Evolutionary conservation across 2,888 invertebrate species (phyloP).

Genomic region (Drosophila mettleri): DNA sequence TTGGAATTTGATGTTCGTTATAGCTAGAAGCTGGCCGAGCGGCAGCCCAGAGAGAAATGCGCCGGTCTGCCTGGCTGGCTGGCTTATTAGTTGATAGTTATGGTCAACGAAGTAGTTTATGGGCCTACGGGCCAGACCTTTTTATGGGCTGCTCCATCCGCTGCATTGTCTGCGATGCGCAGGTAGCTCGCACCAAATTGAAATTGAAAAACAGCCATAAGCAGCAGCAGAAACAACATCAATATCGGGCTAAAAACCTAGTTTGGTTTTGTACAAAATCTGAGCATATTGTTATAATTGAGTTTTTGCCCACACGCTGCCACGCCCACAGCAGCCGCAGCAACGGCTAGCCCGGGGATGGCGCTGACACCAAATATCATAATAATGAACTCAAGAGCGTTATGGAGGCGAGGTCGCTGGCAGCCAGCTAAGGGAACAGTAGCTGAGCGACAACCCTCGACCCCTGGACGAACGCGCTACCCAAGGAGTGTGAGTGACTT

Average conservation of each 20-base stretch:
- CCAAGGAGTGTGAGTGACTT: constrained; percentile 82
- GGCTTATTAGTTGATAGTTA: constrained; percentile 76
- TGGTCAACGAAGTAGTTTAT: constrained; percentile 24
- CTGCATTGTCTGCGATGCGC: constrained; percentile 39
- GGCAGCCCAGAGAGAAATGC: constrained; percentile 7
- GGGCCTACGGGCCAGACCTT: constrained; percentile 12
- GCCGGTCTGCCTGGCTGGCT: constrained; percentile 36
- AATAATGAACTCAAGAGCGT: constrained; percentile 72
- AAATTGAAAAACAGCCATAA: constrained; percentile 21
- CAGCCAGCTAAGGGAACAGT: not conserved
- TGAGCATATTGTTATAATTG: constrained; percentile 85
- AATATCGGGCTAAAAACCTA: constrained; percentile 29
- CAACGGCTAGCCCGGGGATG: constrained; percentile 34
- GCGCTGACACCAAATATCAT: constrained; percentile 82
- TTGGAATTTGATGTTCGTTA: constrained; percentile 41
- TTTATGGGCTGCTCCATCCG: constrained; percentile 55
- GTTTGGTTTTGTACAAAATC: constrained; percentile 77
- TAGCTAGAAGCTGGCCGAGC: constrained; percentile 27
- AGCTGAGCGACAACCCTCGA: constrained; percentile 33
- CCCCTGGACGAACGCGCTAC: not conserved
- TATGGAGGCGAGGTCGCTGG: constrained; percentile 3
- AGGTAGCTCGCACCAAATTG: constrained; percentile 49
- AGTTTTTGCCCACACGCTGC: constrained; percentile 78
- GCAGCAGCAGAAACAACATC: constrained; percentile 33
- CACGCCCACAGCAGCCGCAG: constrained; percentile 54